Evolutionary conservation across 2,113 vertebrate genomes (phyloP), one percentile per base, ranked within the genome.

Genomic region (Gymnocephalus cernua): DNA sequence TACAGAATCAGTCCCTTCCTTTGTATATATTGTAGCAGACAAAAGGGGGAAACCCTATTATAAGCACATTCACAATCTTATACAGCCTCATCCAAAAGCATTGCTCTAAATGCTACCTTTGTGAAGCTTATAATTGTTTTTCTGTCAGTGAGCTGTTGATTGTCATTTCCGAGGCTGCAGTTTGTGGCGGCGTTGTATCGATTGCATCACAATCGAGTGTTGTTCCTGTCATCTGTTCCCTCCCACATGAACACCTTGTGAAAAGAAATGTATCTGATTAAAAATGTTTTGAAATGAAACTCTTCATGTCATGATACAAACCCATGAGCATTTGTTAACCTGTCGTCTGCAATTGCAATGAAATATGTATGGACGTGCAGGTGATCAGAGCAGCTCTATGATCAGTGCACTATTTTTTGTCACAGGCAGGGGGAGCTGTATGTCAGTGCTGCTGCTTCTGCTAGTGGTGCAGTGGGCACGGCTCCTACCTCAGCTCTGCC

Each of bases 401-500:
- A 4, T 63, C 66, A 25, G 62, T 61, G 90, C 87, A 86, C 56
- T 90, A 45, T 41, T 61, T 74, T 66, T 82, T 79, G 41, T 87
- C 74, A 72, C 85, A 90, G 90, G 83, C 88, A 93, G 92, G 91
- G 81, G 91, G 91, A 12, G 89, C 84, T 89, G 62, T 77, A 23
- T 82, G 84, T 53, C 79, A 86, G 74, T 44, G 51, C 77, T 88
- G 77, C 47, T 69, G 15, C 6, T 82, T 35, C 35, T 51, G 41
- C 53, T 19, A 51, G 19, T 78, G 83, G 71, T 88, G 88, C 82
- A 84, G 91, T 80, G 70, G 70, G 82, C 82, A 78, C 70, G 86
- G 82, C 86, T 90, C 50, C 67, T 63, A 68, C 70, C 69, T 88
- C 82, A 70, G 77, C 80, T 81, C 71, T 79, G 76, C 74, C 79